Evolutionary conservation across 1,140 invertebrate species (phyloP), one percentile per base, ranked within the genome.

Genomic region (Aplysia californica): DNA sequence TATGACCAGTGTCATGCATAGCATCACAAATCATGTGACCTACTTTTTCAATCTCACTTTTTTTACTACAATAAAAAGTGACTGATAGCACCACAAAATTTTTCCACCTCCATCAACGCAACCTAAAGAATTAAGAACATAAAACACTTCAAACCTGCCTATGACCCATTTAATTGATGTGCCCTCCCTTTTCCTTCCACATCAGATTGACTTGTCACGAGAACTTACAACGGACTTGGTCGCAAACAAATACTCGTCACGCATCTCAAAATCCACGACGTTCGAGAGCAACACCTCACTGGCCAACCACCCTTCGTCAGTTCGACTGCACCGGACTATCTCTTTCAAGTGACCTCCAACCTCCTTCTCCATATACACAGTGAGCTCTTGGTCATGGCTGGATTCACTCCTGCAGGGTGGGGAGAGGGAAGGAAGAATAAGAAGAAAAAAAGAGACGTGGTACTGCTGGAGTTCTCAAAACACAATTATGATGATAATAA

Each of bases 171-270:
- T n/a, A n/a, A n/a, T n/a, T n/a, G n/a, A n/a, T n/a, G n/a, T n/a
- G n/a, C n/a, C n/a, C n/a, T n/a, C n/a, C n/a, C n/a, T n/a, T n/a
- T n/a, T n/a, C n/a, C n/a, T n/a, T n/a, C n/a, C n/a, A n/a, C n/a
- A n/a, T n/a, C n/a, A n/a, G n/a, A n/a, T n/a, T n/a, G n/a, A n/a
- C n/a, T n/a, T n/a, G n/a, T n/a, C n/a, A n/a, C 21, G 39, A 70
- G 61, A 21, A 66, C 83, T 83, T 82, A 89, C 84, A 56, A 76
- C 61, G 76, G 79, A 82, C 92, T 81, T 93, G 0, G 94, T 95
- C 0, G 93, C 95, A 90, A 97, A 97, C 92, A 96, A 93, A 85
- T 94, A 97, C 78, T 96, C 94, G 6, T 93, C 94, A 84, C 93
- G 93, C 2, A 96, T 92, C 86, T 95, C 93, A 88, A 97, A 96